phyloP scores from a whole-genome alignment of 2,113 vertebrate species.

The Pituophis catenifer region DNA sequence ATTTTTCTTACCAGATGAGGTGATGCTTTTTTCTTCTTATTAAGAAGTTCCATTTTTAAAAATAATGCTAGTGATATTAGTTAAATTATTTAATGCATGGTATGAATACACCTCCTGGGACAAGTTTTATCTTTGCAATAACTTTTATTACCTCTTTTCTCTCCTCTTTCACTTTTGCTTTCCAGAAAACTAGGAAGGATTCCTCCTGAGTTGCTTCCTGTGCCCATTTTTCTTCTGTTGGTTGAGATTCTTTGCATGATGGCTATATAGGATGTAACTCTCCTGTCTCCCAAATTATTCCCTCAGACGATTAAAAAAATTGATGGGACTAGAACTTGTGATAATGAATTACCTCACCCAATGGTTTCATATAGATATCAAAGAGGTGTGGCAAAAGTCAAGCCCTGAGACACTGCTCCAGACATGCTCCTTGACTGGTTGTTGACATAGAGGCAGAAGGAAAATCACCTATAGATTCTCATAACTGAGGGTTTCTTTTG shows the following conservation, averaged over 20 bases:
- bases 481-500: not conserved
- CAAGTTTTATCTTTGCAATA: slow-evolving; percentile 35
- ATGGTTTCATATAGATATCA: not conserved
- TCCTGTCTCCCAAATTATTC: not conserved
- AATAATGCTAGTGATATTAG: slow-evolving; percentile 27
- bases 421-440: not conserved
- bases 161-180: not conserved
- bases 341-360: not conserved
- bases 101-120: slow-evolving; percentile 36
- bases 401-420: not conserved
- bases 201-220: not conserved
- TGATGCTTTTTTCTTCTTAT: slow-evolving; percentile 21
- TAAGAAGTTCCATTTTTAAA: not conserved
- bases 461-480: not conserved
- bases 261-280: not conserved
- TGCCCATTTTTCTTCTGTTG: not conserved
- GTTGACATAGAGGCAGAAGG: not conserved
- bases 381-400: not conserved
- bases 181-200: not conserved
- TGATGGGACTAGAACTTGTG: not conserved
- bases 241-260: not conserved
- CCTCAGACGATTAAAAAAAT: not conserved
- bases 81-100: slow-evolving; percentile 38
- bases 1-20: slow-evolving; percentile 8
- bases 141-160: not conserved